Conservation (phyloP, 23 tunicate species). For the Phallusia fumigata region DNA sequence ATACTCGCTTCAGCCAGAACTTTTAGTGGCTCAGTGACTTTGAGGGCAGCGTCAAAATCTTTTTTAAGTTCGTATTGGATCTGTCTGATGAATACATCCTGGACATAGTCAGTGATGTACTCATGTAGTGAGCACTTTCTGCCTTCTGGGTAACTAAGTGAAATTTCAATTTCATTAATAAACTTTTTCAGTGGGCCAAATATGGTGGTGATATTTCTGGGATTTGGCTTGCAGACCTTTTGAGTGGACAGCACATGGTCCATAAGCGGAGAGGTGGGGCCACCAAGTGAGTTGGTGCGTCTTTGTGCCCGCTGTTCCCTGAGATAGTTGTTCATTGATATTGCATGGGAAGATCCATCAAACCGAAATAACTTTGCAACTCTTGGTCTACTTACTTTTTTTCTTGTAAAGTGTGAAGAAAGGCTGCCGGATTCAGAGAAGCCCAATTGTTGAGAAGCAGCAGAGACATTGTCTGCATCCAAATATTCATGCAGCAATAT, state of each 20-base stretch:
- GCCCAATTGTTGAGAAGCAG: conserved; percentile 54
- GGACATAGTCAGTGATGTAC: conserved; percentile 92
- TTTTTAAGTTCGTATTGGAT: conserved; percentile 84
- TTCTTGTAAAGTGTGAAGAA: conserved; percentile 76
- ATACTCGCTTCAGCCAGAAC: conserved; percentile 62
- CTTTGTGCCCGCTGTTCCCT: conserved; percentile 89
- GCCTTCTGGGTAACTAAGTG: conserved; percentile 28
- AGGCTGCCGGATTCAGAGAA: conserved; percentile 63
- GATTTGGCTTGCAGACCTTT: conserved; percentile 91
- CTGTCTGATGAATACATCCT: conserved; percentile 93
- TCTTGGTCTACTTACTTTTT: conserved; percentile 43
- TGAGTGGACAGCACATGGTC: conserved; percentile 82
- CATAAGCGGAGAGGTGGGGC: conserved; percentile 32
- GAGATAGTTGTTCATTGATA: conserved; percentile 94
- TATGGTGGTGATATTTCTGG: conserved; percentile 77
- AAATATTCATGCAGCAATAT: conserved; percentile 75
- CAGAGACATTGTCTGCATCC: conserved; percentile 87
- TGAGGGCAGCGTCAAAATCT: conserved; percentile 92
- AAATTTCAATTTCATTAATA: conserved; percentile 74
- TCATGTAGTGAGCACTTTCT: conserved; percentile 70
- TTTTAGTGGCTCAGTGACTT: conserved; percentile 95
- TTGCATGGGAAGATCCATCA: conserved; percentile 96
- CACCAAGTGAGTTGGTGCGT: conserved; percentile 34
- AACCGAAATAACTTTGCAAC: conserved; percentile 83
- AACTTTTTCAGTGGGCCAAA: conserved; percentile 87